Conservation (phyloP, 2,888 invertebrate species). For the Polyommatus icarus region DNA sequence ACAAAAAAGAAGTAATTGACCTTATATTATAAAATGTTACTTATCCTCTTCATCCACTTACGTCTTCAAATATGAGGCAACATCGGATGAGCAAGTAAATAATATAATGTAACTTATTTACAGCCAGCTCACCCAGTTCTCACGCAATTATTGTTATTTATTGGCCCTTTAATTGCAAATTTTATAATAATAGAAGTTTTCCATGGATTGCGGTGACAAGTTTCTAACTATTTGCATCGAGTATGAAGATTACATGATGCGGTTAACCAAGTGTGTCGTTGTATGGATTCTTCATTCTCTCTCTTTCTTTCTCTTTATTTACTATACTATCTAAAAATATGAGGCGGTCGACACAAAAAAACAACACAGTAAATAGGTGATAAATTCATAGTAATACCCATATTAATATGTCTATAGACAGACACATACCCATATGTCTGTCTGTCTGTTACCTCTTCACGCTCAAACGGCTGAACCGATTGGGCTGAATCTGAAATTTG, state of each 20-base stretch:
- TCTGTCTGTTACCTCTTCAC: no score
- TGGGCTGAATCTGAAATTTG: no score
- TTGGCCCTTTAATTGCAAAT: conserved; percentile 33
- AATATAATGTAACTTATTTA: conserved; percentile 25
- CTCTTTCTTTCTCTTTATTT: not conserved
- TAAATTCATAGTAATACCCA: no score
- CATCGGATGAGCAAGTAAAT: conserved; percentile 24
- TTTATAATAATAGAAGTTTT: conserved; percentile 24
- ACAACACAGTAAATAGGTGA: no score
- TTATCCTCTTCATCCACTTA: not conserved
- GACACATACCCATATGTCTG: no score
- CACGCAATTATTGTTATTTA: conserved; percentile 17
- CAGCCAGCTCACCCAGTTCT: not conserved
- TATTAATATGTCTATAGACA: no score
- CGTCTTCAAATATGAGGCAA: conserved; percentile 27
- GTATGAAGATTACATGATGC: not conserved
- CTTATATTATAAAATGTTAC: no score
- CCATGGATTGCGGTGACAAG: not conserved
- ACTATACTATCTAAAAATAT: no score
- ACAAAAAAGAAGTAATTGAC: no score
- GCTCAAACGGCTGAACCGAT: no score
- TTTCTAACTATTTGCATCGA: not conserved
- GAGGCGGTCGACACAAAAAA: no score
- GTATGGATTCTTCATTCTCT: not conserved
- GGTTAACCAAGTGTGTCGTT: not conserved